phyloP scores from a whole-genome alignment of 2,113 vertebrate species.

The Rhinolophus sinicus region DNA sequence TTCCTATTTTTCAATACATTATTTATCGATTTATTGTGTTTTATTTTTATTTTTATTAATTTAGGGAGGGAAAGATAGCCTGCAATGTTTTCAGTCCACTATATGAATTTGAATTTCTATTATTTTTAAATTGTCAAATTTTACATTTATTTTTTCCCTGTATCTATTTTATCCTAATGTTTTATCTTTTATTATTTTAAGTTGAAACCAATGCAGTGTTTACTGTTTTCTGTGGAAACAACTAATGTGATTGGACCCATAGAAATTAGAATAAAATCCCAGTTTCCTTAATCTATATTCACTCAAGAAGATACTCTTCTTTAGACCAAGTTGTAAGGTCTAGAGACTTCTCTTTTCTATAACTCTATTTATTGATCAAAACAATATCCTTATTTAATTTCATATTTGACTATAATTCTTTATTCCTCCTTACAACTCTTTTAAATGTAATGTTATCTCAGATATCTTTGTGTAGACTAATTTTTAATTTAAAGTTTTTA shows the following conservation, averaged over 20 bases:
- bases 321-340: not conserved
- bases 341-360: not conserved
- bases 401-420: not conserved
- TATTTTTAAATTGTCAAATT: not conserved
- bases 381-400: not conserved
- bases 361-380: not conserved
- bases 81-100: not conserved
- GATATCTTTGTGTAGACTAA: not conserved
- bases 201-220: not conserved
- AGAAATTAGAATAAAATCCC: not conserved
- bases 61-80: not conserved
- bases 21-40: not conserved
- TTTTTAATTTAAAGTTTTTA: not conserved
- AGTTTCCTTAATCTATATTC: not conserved
- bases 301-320: not conserved
- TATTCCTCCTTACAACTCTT: not conserved
- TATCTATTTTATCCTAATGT: not conserved
- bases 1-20: not conserved
- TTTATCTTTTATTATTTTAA: not conserved
- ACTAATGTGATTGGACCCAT: not conserved
- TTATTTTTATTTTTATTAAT: not conserved
- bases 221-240: not conserved
- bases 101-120: not conserved
- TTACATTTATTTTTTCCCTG: not conserved
- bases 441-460: not conserved